These are phyloP conservation scores for Drosophila neutralis DNA, from an alignment of 2,888 invertebrate species.

Conservation along the genomic window DNA sequence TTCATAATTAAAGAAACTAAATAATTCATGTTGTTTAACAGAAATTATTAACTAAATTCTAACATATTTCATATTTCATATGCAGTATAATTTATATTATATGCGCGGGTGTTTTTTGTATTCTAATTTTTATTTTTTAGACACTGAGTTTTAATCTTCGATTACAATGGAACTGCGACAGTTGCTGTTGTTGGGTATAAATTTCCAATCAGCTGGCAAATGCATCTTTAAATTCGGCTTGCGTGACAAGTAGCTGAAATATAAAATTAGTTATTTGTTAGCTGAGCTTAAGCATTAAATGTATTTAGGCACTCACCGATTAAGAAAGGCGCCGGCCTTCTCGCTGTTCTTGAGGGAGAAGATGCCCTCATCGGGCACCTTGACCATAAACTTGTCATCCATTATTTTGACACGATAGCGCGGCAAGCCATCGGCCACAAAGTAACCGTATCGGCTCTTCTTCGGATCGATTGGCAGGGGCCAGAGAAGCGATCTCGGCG, in stretches of 20 bases:
- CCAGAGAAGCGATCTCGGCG: not conserved
- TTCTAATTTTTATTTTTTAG: not conserved
- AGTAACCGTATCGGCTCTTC: slow-evolving; percentile 58
- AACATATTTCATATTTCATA: slow-evolving; percentile 72
- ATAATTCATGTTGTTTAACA: slow-evolving; percentile 18
- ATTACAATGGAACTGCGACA: slow-evolving; percentile 66
- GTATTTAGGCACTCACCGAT: slow-evolving; percentile 66
- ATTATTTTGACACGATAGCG: slow-evolving; percentile 74
- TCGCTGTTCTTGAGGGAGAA: slow-evolving; percentile 57
- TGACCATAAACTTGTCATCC: slow-evolving; percentile 69
- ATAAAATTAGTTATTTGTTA: not conserved
- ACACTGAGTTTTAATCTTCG: slow-evolving; percentile 60
- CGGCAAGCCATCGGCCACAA: slow-evolving; percentile 66
- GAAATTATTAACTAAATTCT: slow-evolving; percentile 23
- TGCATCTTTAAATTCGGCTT: slow-evolving; percentile 12
- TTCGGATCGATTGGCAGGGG: not conserved
- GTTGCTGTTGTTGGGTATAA: slow-evolving; percentile 37
- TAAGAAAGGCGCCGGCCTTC: slow-evolving; percentile 74
- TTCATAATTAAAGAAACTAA: slow-evolving; percentile 19
- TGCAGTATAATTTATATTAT: slow-evolving; percentile 31
- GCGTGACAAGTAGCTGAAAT: slow-evolving; percentile 56
- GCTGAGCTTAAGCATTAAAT: not conserved
- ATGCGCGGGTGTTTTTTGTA: slow-evolving; percentile 37
- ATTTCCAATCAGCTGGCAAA: slow-evolving; percentile 68
- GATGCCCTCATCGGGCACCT: slow-evolving; percentile 73